A percentile compares a stretch with the other conserved stretches of the same genome.
Evolutionary conservation across 2,888 invertebrate genomes (phyloP).

Genomic region (Eretmocerus hayati): DNA sequence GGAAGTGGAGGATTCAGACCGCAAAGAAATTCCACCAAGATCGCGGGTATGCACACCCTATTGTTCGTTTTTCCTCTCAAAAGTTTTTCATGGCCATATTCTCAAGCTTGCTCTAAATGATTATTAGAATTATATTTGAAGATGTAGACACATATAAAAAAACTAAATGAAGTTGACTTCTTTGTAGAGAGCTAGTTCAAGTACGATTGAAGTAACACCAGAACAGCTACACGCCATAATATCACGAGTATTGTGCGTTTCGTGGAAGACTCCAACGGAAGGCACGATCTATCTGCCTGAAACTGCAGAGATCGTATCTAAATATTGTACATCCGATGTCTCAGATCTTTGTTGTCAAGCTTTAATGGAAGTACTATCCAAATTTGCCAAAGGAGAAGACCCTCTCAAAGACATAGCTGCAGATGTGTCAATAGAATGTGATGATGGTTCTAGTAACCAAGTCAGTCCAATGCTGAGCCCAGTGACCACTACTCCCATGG

Average conservation of each 20-base stretch:
- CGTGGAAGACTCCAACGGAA: slow-evolving; percentile 54
- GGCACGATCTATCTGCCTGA: slow-evolving; percentile 49
- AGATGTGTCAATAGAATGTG: slow-evolving; percentile 43
- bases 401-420: slow-evolving; percentile 51
- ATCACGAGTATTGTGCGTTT: slow-evolving; percentile 64
- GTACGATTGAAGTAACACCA: slow-evolving; percentile 53
- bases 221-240: slow-evolving; percentile 60
- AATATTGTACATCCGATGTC: slow-evolving; percentile 27
- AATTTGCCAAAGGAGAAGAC: slow-evolving; percentile 54
- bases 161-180: no score
- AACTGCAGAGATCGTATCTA: slow-evolving; percentile 40
- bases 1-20: slow-evolving; percentile 56
- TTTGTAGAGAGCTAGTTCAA: slow-evolving; percentile 43
- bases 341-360: slow-evolving; percentile 49
- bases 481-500: slow-evolving; percentile 43
- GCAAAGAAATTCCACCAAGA: slow-evolving; percentile 38
- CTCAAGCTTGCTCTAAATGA: no score
- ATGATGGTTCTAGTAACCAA: slow-evolving; percentile 45
- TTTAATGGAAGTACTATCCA: slow-evolving; percentile 59
- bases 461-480: slow-evolving; percentile 48
- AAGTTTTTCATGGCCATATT: no score
- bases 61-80: no score
- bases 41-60: slow-evolving; percentile 34
- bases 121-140: no score
- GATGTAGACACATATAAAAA: no score